Evolutionary conservation across 2,797 vertebrate species (phyloP), one percentile per base, ranked within the genome.

Genomic region (Scolopax bukidnonensis): DNA sequence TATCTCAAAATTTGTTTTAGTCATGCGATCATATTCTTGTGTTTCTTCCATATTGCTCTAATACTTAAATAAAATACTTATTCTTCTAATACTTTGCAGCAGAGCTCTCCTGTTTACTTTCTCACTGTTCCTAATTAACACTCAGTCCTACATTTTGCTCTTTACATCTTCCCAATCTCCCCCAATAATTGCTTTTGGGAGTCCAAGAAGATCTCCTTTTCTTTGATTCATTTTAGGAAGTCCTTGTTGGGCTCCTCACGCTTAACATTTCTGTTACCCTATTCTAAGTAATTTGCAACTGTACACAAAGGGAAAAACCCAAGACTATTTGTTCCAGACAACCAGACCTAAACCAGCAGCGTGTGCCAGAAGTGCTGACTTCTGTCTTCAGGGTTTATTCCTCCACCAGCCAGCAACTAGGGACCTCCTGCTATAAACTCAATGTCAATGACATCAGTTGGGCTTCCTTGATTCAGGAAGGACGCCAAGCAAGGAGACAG

Each of bases 391-490:
- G 51, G 10, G 23, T 43, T 78, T 74, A 51, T 6, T 25, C 19
- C 33, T 73, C 23, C 23, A 38, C 45, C 32, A 69, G 43, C 23
- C 50, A 53, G 47, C 30, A 89, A 24, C 30, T 45, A 67, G 28
- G 17, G 16, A 82, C 38, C 18, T 20, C 25, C 47, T 82, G 24
- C 70, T 45, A 11, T 32, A 73, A 65, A 40, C 28, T 73, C 30
- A 36, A 17, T 69, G 47, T 21, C 21, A 61, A 63, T 0, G 0
- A 25, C 12, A 38, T 18, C 21, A 28, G 30, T 8, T 21, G 36
- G 16, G 7, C 32, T 85, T 68, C 16, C 16, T 70, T 86, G 77
- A 20, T 50, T 80, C 23, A 64, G 50, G 50, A 87, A 75, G 41
- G 4, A 60, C 33, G 32, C 28, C 0, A 0, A 68, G 53, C 21